These are phyloP conservation scores for Dendrolimus pini DNA, from an alignment of 2,888 invertebrate genomes.

Conservation along the genomic window DNA sequence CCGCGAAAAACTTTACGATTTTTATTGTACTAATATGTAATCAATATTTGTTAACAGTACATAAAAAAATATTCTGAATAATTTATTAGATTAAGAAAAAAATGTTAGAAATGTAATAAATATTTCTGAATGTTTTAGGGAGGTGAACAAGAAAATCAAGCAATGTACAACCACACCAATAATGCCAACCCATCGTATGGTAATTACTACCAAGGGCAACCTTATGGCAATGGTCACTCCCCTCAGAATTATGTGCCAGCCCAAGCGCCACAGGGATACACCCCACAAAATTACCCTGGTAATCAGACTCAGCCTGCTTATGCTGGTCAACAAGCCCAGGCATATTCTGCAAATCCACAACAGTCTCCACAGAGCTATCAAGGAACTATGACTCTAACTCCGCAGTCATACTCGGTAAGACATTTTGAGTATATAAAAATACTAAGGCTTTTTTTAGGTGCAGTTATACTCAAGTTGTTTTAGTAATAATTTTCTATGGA, in stretches of 20 bases:
- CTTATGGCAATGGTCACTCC: conserved; percentile 66
- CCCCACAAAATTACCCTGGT: conserved; percentile 56
- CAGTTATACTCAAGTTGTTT: too few species aligned
- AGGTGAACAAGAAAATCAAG: conserved; percentile 62
- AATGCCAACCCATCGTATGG: conserved; percentile 59
- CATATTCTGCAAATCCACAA: conserved; percentile 59
- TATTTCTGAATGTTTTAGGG: conserved; percentile 38
- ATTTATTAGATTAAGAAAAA: too few species aligned
- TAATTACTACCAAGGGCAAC: conserved; percentile 66
- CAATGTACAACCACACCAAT: conserved; percentile 63
- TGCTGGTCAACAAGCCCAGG: conserved; percentile 50
- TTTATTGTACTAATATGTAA: too few species aligned
- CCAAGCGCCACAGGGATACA: conserved; percentile 56
- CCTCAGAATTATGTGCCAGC: conserved; percentile 62
- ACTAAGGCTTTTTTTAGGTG: too few species aligned
- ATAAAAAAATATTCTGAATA: too few species aligned
- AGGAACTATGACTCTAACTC: conserved; percentile 59
- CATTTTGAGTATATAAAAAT: not conserved
- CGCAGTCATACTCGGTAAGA: conserved; percentile 73
- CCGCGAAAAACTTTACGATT: too few species aligned
- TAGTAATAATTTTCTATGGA: too few species aligned
- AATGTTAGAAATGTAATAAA: not conserved
- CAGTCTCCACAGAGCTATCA: conserved; percentile 62
- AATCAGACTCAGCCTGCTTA: conserved; percentile 48
- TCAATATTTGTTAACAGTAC: too few species aligned